These are phyloP conservation scores for Epizoanthus stellaris DNA, from an alignment of 92 coral and sea anemone species.

Conservation along the genomic window DNA sequence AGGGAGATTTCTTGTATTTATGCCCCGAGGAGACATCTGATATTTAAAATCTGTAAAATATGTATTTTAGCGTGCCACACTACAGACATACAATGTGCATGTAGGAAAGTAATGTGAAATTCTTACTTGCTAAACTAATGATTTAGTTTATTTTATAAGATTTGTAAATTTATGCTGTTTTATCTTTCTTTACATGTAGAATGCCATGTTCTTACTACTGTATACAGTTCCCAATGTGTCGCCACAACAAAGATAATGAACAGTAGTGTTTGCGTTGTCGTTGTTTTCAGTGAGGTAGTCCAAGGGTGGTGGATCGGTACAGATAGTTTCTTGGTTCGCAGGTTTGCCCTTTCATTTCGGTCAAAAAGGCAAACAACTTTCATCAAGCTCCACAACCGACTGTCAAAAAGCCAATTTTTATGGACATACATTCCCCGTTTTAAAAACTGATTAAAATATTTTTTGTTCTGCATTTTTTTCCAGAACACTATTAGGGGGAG, in stretches of 20 bases:
- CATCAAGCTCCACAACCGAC: too few species aligned
- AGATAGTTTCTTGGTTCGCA: too few species aligned
- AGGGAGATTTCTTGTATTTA: slow-evolving; percentile 34
- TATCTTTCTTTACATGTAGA: slow-evolving; percentile 64
- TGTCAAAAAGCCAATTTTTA: too few species aligned
- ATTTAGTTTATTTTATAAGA: slow-evolving; percentile 46
- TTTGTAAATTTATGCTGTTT: slow-evolving; percentile 74
- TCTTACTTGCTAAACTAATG: slow-evolving; percentile 37
- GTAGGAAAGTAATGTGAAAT: slow-evolving; percentile 35
- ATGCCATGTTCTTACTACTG: slow-evolving; percentile 44
- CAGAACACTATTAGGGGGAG: too few species aligned
- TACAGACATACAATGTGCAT: not conserved
- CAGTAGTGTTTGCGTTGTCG: slow-evolving; percentile 18
- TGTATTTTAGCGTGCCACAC: slow-evolving; percentile 42
- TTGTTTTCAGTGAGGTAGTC: not conserved
- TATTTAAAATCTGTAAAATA: slow-evolving; percentile 50
- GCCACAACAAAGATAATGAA: slow-evolving; percentile 36
- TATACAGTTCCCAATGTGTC: slow-evolving; percentile 22
- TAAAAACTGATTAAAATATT: too few species aligned
- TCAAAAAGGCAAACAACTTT: too few species aligned
- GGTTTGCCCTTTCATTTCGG: too few species aligned
- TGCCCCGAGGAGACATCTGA: slow-evolving; percentile 43
- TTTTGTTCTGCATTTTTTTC: too few species aligned
- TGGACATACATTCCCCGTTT: too few species aligned
- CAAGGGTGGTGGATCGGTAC: too few species aligned